Evolutionary conservation across 1,140 invertebrate species (phyloP).

Genomic region (Sarcophaga peregrina): DNA sequence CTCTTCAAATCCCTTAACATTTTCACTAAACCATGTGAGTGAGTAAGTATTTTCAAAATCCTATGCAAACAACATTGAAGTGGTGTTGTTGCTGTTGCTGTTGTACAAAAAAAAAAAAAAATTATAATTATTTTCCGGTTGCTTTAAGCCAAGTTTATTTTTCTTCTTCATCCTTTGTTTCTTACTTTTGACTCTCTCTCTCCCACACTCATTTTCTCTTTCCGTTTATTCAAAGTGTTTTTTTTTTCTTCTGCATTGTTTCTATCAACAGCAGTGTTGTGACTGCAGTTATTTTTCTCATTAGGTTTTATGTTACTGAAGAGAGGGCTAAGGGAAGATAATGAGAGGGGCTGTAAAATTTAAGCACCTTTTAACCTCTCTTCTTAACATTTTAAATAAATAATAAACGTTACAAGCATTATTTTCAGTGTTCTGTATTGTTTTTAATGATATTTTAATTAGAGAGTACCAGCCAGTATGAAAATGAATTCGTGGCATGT

Average conservation of each 20-base stretch:
- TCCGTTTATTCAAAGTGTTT: background rate
- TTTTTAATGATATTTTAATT: no score
- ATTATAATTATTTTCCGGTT: constrained; percentile 15
- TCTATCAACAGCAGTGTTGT: no score
- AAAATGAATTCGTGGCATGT: no score
- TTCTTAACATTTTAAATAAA: no score
- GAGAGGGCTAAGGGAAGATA: no score
- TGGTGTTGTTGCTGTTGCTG: background rate
- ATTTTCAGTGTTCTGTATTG: no score
- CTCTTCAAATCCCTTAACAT: background rate
- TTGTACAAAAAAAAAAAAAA: background rate
- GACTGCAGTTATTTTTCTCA: no score
- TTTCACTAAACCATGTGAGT: background rate
- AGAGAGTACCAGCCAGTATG: no score
- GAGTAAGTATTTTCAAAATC: background rate
- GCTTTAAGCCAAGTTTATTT: constrained; percentile 15
- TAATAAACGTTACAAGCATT: no score
- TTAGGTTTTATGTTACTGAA: no score
- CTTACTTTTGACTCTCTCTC: background rate
- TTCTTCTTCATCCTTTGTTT: background rate
- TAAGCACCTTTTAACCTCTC: no score
- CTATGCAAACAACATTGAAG: background rate
- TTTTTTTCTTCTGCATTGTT: background rate
- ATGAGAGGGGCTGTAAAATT: no score
- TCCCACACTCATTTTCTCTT: background rate